Percentiles rank a stretch among this genome's conserved stretches.
Evolutionary conservation across 2,797 vertebrate genomes (phyloP).

Genomic region (Aeoliscus strigatus): DNA sequence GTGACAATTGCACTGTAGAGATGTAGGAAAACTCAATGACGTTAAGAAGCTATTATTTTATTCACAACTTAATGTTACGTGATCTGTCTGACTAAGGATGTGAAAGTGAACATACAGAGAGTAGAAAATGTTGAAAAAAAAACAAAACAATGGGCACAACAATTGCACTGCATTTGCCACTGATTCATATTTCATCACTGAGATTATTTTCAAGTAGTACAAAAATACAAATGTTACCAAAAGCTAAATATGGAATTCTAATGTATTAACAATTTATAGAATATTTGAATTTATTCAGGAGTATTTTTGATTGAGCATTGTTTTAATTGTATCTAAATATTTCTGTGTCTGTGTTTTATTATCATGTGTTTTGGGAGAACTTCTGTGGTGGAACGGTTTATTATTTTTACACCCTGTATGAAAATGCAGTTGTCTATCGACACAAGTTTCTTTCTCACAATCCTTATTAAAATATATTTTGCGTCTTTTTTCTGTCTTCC

Average conservation of each 20-base stretch:
- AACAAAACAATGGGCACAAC: slow-evolving; percentile 26
- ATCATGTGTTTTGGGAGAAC: slow-evolving; percentile 37
- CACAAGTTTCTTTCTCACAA: slow-evolving; percentile 32
- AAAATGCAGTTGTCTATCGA: slow-evolving; percentile 40
- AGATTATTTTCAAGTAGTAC: slow-evolving; percentile 37
- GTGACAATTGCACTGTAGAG: slow-evolving; percentile 26
- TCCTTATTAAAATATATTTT: slow-evolving; percentile 63
- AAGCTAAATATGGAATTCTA: slow-evolving; percentile 2
- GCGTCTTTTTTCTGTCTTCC: slow-evolving; percentile 36
- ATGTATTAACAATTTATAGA: background rate
- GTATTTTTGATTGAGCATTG: slow-evolving; percentile 31
- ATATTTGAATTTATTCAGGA: slow-evolving; percentile 11
- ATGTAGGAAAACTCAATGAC: slow-evolving; percentile 21
- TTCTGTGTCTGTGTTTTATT: slow-evolving; percentile 39
- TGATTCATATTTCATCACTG: slow-evolving; percentile 47
- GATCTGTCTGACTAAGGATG: slow-evolving; percentile 28
- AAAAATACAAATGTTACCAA: slow-evolving; percentile 13
- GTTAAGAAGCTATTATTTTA: slow-evolving; percentile 13
- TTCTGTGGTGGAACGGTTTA: slow-evolving; percentile 48
- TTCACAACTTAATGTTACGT: slow-evolving; percentile 14
- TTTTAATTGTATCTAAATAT: slow-evolving; percentile 28
- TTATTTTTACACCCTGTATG: slow-evolving; percentile 48
- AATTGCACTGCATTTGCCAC: slow-evolving; percentile 51
- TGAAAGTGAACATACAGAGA: slow-evolving; percentile 25
- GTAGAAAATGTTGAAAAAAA: slow-evolving; percentile 22